These are phyloP conservation scores for Ochropleura plecta DNA, from an alignment of 2,888 invertebrate genomes.

Conservation along the genomic window DNA sequence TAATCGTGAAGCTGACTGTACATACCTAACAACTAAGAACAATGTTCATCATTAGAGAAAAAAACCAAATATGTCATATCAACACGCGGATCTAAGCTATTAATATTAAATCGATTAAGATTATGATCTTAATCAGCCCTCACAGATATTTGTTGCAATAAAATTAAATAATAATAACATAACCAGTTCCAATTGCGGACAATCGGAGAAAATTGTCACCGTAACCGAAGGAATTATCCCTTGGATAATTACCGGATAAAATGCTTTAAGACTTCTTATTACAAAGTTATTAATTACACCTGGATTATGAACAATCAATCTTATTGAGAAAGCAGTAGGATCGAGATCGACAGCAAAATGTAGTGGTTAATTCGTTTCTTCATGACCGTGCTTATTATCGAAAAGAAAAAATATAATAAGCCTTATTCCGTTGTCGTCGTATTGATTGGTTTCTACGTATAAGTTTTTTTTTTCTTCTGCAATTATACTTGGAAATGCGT, in stretches of 20 bases:
- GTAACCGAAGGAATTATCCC: slow-evolving; percentile 78
- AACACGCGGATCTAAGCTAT: slow-evolving; percentile 35
- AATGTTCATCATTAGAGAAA: background rate
- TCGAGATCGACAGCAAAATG: slow-evolving; percentile 45
- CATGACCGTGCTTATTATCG: slow-evolving; percentile 76
- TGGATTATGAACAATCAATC: slow-evolving; percentile 55
- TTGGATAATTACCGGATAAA: slow-evolving; percentile 81
- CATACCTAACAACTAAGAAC: background rate
- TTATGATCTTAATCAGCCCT: slow-evolving; percentile 57
- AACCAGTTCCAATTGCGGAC: slow-evolving; percentile 64
- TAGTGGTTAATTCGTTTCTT: slow-evolving; percentile 58
- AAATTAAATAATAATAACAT: slow-evolving; percentile 65
- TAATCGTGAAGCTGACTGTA: no score
- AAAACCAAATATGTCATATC: slow-evolving; percentile 32
- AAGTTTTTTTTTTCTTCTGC: slow-evolving; percentile 69
- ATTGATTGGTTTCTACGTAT: slow-evolving; percentile 85
- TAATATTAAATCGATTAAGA: slow-evolving; percentile 46
- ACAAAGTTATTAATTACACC: slow-evolving; percentile 56
- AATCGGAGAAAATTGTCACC: slow-evolving; percentile 82
- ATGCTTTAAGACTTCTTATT: slow-evolving; percentile 71
- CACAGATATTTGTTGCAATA: slow-evolving; percentile 59
- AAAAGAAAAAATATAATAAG: slow-evolving; percentile 74
- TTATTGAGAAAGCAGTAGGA: slow-evolving; percentile 43
- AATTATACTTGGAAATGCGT: slow-evolving; percentile 78
- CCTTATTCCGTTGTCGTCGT: slow-evolving; percentile 75